Base-by-base conservation (phyloP, 1,140 invertebrate genomes). In the Ips typographus region DNA sequence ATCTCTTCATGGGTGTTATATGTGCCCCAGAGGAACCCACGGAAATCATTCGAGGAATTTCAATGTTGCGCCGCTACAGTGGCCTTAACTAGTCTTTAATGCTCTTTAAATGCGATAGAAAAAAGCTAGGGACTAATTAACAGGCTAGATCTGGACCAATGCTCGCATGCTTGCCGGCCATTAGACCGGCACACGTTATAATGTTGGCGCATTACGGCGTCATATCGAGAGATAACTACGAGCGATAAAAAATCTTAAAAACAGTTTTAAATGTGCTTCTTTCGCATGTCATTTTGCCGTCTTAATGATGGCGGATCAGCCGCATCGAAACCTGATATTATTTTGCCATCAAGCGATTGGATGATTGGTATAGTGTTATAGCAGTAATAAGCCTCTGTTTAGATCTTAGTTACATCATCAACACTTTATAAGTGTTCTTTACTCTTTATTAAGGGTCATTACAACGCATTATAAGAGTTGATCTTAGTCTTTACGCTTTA, bases 201-300 rank as follows among this genome's bases (percentile, higher is more conserved):
- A 36, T 36, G 37, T 37, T 36, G 52, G 37, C 52, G 37, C 52
- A 55, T 55, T 36, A n/a, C 52, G 52, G 8, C 8, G 8, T 55
- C 7, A 22, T 38, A 38, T 5, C 52, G 52, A 6, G 52, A 55
- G 43, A 47, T 47, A 55, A 55, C 8, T 55, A 55, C 8, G 8
- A 5, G 52, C 52, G 4, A 55, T 55, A 37, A 55, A 55, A 7
- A 55, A 22, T 55, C 52, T 22, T 55, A 6, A 4, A 7, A 37
- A 55, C 52, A 55, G 36, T 55, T 37, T 55, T 55, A 55, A 55
- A 55, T 6, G 37, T 6, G 4, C 37, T 55, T 55, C 52, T 55
- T 55, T n/a, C 8, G 8, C 4, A 5, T 47, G 8, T 5, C 43
- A n/a, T n/a, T n/a, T 47, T n/a, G 43, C 43, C 43, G 8, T n/a